A percentile compares a stretch with the other conserved stretches of the same genome.
These are phyloP conservation scores for Takifugu ocellatus DNA, from an alignment of 2,797 vertebrate species.

Conservation along the genomic window DNA sequence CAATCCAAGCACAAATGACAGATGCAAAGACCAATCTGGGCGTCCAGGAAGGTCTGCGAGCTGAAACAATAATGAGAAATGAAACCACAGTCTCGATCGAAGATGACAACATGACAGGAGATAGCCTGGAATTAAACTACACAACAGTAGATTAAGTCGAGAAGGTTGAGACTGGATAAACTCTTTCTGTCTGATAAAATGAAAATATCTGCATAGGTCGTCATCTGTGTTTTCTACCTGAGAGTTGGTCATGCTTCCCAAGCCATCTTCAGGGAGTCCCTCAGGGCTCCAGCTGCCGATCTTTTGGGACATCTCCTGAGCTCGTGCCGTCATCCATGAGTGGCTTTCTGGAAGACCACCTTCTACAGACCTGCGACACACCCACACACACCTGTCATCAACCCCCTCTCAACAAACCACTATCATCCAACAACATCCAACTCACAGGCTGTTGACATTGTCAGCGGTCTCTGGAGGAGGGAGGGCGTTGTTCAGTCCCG, in stretches of 20 bases:
- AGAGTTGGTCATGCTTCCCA: constrained; percentile 83
- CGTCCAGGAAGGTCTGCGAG: constrained; percentile 32
- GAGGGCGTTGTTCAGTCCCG: constrained; percentile 75
- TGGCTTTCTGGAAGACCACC: constrained; percentile 85
- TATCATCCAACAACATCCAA: constrained; percentile 27
- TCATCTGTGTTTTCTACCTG: constrained; percentile 78
- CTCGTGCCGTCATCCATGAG: constrained; percentile 92
- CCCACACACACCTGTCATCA: constrained; percentile 7
- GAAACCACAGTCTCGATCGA: constrained; percentile 31
- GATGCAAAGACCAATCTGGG: too few relatives aligned
- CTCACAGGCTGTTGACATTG: constrained; percentile 82
- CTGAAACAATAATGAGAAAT: constrained; percentile 32
- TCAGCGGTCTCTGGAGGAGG: constrained; percentile 74
- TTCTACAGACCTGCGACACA: constrained; percentile 72
- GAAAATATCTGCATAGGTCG: not conserved
- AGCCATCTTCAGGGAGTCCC: constrained; percentile 77
- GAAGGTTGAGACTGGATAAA: constrained; percentile 20
- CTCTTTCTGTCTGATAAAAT: not conserved
- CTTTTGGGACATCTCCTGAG: constrained; percentile 94
- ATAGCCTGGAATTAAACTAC: too few relatives aligned
- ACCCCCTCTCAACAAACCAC: constrained; percentile 1
- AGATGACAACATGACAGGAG: constrained; percentile 18
- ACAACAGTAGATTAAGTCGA: not conserved
- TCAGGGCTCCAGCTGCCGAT: constrained; percentile 93
- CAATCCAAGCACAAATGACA: too few relatives aligned